Conservation (phyloP, 2,888 invertebrate species). For the Tyria jacobaeae region DNA sequence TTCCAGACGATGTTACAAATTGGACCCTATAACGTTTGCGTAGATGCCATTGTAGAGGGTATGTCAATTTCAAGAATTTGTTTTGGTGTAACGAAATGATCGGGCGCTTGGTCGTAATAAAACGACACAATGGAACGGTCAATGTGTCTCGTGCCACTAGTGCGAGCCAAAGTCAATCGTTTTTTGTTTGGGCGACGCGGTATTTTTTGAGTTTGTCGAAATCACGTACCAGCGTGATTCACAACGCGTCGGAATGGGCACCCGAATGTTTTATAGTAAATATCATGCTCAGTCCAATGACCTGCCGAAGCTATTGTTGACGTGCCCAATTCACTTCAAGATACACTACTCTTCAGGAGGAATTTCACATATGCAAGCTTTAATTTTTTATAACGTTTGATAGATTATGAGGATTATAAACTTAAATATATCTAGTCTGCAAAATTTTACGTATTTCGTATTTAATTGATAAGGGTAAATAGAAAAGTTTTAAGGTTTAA, state of each 20-base stretch:
- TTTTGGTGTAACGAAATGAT: constrained; percentile 71
- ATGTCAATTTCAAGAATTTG: constrained; percentile 50
- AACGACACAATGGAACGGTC: constrained; percentile 76
- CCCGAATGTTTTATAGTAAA: constrained; percentile 42
- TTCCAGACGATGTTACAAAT: constrained; percentile 31
- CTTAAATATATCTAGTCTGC: neutral
- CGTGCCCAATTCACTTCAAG: neutral
- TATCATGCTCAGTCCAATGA: constrained; percentile 36
- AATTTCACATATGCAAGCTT: neutral
- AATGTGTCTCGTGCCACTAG: constrained; percentile 83
- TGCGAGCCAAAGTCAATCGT: constrained; percentile 55
- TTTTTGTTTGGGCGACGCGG: constrained; percentile 59
- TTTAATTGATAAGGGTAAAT: neutral
- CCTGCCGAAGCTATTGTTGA: constrained; percentile 21
- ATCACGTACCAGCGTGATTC: constrained; percentile 66
- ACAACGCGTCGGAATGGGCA: constrained; percentile 56
- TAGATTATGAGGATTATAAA: neutral
- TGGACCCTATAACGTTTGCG: constrained; percentile 41
- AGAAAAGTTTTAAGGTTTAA: no score
- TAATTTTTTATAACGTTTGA: neutral
- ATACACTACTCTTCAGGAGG: neutral
- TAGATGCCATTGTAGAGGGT: constrained; percentile 43
- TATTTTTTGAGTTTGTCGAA: constrained; percentile 67
- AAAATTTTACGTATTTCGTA: neutral
- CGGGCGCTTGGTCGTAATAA: constrained; percentile 69